These are phyloP conservation scores for Ophraella communa DNA, from an alignment of 2,888 invertebrate genomes.

Conservation along the genomic window DNA sequence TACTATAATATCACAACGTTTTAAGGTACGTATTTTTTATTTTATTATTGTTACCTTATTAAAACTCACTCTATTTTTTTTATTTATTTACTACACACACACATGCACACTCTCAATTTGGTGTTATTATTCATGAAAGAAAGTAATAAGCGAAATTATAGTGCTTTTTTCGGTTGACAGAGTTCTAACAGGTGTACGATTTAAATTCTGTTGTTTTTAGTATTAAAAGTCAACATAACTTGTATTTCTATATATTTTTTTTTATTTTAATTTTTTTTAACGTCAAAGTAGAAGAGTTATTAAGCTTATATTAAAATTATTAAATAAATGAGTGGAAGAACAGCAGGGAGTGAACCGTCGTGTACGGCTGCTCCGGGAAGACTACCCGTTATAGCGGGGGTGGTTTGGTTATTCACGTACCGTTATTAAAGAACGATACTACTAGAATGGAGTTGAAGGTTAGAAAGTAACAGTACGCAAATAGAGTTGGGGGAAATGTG, in stretches of 20 bases:
- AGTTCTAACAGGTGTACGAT: conserved; percentile 30
- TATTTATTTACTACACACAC: conserved; percentile 17
- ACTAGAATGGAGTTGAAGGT: conserved; percentile 5
- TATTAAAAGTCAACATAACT: background rate
- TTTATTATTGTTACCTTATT: conserved; percentile 27
- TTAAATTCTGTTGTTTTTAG: conserved; percentile 21
- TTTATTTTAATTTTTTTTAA: conserved; percentile 29
- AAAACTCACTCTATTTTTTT: conserved; percentile 34
- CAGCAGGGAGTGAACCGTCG: conserved; percentile 45
- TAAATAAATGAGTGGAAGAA: conserved; percentile 43
- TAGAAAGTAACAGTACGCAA: background rate
- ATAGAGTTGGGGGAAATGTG: background rate
- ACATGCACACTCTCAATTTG: conserved; percentile 26
- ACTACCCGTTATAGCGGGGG: conserved; percentile 43
- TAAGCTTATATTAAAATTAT: conserved; percentile 12
- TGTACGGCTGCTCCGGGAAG: conserved; percentile 53
- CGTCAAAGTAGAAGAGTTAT: conserved; percentile 28
- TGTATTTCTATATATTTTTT: conserved; percentile 32
- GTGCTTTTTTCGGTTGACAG: conserved; percentile 6
- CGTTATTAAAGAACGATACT: conserved; percentile 15
- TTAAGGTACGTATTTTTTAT: conserved; percentile 46
- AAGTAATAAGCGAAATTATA: no score
- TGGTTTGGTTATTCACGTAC: conserved; percentile 16
- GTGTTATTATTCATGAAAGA: conserved; percentile 12
- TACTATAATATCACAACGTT: conserved; percentile 47